Evolutionary conservation across 2,797 vertebrate species (phyloP), one percentile per base, ranked within the genome.

Genomic region (Sebastes steindachneri): DNA sequence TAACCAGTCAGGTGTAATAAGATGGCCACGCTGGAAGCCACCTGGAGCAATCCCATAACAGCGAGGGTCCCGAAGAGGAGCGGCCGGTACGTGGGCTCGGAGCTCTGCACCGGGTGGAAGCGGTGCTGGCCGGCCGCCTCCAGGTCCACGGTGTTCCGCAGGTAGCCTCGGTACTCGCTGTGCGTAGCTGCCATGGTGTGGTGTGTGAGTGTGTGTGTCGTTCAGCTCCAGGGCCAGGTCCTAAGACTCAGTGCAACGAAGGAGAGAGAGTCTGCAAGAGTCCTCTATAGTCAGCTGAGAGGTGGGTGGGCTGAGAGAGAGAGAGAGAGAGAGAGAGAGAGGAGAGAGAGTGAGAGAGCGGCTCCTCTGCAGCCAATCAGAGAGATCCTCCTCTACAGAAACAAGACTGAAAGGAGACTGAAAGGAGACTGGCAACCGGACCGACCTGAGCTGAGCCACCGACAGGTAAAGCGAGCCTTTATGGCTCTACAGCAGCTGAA

Each of bases 1-100:
- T 99, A 98, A 62, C 97, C 97, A 71, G 97, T 96, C 92, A 99
- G 96, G 94, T 99, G 99, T 77, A 99, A 90, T 85, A 99, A 95
- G 77, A 99, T 96, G 4, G 98, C 97, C 65, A 98, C 95, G 82
- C 97, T 98, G 92, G 98, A 99, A 25, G 97, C 96, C 75, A 98
- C 96, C 95, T 99, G 98, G n/a, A 98, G 97, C 92, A 99, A 88
- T 77, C 97, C 98, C 95, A 99, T 96, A 4, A 98, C 95, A 65
- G 96, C 93, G 2, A 99, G 96, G 28, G 97, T 97, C 75, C 95
- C 95, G 76, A 97, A 95, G 1, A 97, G 88, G 9, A 97, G 94
- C 41, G 95, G 93, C 41, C 95, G 92, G 85, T 95, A 93, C 1
- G 95, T 94, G 72, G 92, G 81, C 75, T 95, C 94, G 71, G 94